Evolutionary conservation across 2,888 invertebrate genomes (phyloP), one percentile per base, ranked within the genome.

Genomic region (Agrochola macilenta): DNA sequence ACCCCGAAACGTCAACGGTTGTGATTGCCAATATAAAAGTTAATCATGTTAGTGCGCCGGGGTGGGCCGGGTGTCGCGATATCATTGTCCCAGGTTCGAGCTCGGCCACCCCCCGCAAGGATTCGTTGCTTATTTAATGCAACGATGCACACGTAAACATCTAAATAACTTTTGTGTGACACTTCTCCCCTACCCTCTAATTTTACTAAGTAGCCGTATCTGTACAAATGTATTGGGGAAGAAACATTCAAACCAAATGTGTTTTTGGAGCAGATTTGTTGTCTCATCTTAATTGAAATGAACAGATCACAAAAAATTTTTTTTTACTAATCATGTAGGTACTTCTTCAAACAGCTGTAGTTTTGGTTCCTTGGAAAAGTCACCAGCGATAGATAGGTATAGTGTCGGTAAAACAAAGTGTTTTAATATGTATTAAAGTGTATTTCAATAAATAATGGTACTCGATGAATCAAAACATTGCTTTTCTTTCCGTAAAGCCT

Each of bases 91-190:
- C 94, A 93, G 93, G 93, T 94, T 93, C 91, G 90, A 92, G 86
- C 90, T 90, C 90, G 87, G 88, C 89, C 91, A 82, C 92, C 95
- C 96, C 95, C 95, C 93, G 93, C 95, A 91, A 92, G 93, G 95
- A 96, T 95, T 94, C 96, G 93, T 95, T 95, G 95, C 96, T 95
- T 95, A 96, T 96, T 96, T 96, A 96, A 96, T 96, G 96, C 96
- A 96, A 95, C 96, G 94, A 92, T 96, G 96, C 96, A 96, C 96
- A 95, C 96, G 95, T 95, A 96, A 96, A 96, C 96, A 96, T 96
- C 96, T 96, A 96, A 96, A 96, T 96, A 96, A 96, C 96, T 96
- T 96, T 95, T 95, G 96, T 95, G 96, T 95, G 95, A 96, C 96
- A 94, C 91, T 93, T 94, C 94, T 95, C 95, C 95, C 95, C 95